Conservation (phyloP, 2,113 vertebrate genomes). For the Oryzias woworae region DNA sequence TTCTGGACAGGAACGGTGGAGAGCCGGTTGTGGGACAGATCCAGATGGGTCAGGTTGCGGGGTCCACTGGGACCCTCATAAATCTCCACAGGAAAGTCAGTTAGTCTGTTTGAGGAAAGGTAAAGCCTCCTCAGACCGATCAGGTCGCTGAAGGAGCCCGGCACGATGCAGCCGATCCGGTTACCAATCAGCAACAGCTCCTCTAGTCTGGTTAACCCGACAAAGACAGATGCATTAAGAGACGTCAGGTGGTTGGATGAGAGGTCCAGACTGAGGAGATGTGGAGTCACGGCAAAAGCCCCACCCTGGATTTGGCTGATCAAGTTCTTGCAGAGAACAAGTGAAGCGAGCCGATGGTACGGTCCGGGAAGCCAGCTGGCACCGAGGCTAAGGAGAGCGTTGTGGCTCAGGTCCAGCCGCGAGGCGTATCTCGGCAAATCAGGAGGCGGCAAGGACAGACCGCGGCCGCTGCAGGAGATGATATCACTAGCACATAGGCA, state of each 20-base stretch:
- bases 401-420: conserved; percentile 85
- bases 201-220: conserved; percentile 75
- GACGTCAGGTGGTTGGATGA: conserved; percentile 81
- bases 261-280: conserved; percentile 81
- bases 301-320: conserved; percentile 74
- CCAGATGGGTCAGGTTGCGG: conserved; percentile 78
- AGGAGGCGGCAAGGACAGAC: conserved; percentile 77
- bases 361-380: conserved; percentile 75
- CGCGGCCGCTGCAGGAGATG: conserved; percentile 80
- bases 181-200: conserved; percentile 85
- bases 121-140: conserved; percentile 80
- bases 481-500: conserved; percentile 88
- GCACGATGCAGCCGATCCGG: conserved; percentile 72
- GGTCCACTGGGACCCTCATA: conserved; percentile 73
- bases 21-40: conserved; percentile 82
- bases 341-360: conserved; percentile 73
- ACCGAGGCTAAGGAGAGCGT: conserved; percentile 73
- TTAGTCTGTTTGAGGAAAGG: conserved; percentile 79
- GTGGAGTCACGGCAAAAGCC: conserved; percentile 73
- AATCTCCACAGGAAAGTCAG: conserved; percentile 76
- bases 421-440: conserved; percentile 77
- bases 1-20: conserved; percentile 74
- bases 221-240: conserved; percentile 75
- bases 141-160: conserved; percentile 76
- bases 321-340: conserved; percentile 80